Conservation (phyloP, 2,888 invertebrate species). For the Bellardia pandia region DNA sequence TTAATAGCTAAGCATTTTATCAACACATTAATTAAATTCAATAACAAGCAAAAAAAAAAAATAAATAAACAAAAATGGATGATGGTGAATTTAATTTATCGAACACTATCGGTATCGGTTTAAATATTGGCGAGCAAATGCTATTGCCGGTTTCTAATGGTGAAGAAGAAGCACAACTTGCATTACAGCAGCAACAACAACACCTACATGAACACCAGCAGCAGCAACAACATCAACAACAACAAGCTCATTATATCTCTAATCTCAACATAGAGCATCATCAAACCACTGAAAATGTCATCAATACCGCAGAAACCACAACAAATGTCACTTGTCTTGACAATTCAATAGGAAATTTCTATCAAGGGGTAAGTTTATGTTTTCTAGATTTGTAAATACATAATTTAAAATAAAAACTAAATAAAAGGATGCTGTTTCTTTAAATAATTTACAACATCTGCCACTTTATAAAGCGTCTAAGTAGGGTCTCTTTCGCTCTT, state of each 20-base stretch:
- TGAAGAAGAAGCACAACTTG: conserved; percentile 49
- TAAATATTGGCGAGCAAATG: conserved; percentile 67
- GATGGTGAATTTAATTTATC: conserved; percentile 69
- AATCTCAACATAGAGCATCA: conserved; percentile 18
- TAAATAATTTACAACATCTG: too few species aligned
- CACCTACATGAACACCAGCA: conserved; percentile 30
- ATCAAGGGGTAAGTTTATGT: conserved; percentile 45
- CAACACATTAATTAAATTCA: neutral
- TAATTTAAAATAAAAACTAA: too few species aligned
- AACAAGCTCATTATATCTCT: conserved; percentile 36
- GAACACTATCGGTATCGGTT: conserved; percentile 64
- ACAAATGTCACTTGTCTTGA: conserved; percentile 59
- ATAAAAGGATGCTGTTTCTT: too few species aligned
- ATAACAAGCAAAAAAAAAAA: neutral
- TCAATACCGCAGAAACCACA: conserved; percentile 32
- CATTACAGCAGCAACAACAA: conserved; percentile 34
- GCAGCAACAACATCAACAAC: conserved; percentile 13
- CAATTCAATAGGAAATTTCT: conserved; percentile 58
- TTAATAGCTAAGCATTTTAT: neutral
- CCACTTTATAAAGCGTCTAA: too few species aligned
- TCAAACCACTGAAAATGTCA: conserved; percentile 2
- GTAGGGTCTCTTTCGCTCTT: too few species aligned
- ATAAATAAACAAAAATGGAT: conserved; percentile 37
- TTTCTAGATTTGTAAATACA: too few species aligned
- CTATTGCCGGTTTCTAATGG: conserved; percentile 55